A percentile compares a stretch with the other conserved stretches of the same genome.
Evolutionary conservation across 2,888 invertebrate genomes (phyloP).

Genomic region (Rhagonycha lutea): DNA sequence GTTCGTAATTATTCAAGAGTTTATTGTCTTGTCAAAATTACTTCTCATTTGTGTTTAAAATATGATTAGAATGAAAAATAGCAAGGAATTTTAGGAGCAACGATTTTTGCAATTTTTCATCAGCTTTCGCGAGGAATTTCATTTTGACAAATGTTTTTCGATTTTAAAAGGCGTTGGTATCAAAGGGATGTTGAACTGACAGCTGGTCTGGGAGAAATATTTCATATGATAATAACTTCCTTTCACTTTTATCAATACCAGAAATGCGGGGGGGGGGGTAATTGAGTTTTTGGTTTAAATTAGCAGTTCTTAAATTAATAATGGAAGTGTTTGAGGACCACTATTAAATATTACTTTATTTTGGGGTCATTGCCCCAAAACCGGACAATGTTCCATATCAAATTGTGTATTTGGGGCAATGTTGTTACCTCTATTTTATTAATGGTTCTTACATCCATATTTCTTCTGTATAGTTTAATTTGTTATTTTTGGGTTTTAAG

Average conservation of each 20-base stretch:
- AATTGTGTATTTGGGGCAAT: too few relatives aligned
- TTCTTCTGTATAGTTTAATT: too few relatives aligned
- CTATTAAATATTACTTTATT: not conserved
- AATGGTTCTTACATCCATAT: too few relatives aligned
- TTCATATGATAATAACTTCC: not conserved
- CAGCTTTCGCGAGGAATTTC: not conserved
- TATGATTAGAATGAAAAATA: not conserved
- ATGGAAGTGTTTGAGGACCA: not conserved
- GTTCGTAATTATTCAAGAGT: slow-evolving; percentile 13
- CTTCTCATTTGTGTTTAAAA: not conserved
- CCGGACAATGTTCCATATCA: too few relatives aligned
- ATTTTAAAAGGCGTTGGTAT: too few relatives aligned
- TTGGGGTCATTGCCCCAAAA: not conserved
- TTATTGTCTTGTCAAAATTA: slow-evolving; percentile 2
- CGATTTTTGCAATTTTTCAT: not conserved
- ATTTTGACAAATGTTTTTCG: not conserved
- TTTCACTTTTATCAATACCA: not conserved
- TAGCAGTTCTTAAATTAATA: not conserved
- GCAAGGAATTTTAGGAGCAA: not conserved
- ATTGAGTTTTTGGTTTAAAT: not conserved
- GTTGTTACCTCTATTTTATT: too few relatives aligned
- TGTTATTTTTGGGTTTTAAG: too few relatives aligned
- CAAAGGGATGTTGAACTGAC: not conserved
- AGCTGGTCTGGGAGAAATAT: not conserved
- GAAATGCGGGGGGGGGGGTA: not conserved